Percentiles rank a stretch among this genome's conserved stretches.
phyloP scores from a whole-genome alignment of 2,797 vertebrate species.

The Xerus rutilus region DNA sequence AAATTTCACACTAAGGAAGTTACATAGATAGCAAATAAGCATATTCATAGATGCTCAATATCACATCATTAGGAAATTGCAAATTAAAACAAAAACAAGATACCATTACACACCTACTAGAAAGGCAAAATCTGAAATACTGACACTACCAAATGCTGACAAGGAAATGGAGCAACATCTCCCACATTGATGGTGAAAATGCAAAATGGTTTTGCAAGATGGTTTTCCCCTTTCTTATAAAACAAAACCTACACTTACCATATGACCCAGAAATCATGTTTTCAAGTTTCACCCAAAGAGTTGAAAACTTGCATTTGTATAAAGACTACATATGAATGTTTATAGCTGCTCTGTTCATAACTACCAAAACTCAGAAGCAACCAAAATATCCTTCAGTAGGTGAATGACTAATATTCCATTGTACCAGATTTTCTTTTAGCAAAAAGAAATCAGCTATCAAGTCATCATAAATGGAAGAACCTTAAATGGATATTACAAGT shows the following conservation, averaged over 20 bases:
- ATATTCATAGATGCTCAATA: neutral
- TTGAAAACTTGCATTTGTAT: neutral
- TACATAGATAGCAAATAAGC: neutral
- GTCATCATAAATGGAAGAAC: neutral
- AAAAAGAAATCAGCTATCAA: neutral
- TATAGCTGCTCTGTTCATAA: neutral
- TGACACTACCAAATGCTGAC: too few species aligned
- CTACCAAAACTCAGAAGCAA: neutral
- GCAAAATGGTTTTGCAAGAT: too few species aligned
- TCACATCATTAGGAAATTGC: neutral
- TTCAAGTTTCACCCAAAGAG: neutral
- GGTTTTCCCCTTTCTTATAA: neutral
- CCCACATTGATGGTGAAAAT: too few species aligned
- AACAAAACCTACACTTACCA: neutral
- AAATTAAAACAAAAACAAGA: neutral
- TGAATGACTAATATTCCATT: neutral
- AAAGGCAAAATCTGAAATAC: neutral
- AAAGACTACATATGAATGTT: neutral
- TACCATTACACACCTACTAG: neutral
- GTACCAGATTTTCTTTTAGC: neutral
- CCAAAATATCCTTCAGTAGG: neutral
- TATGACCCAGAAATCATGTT: neutral
- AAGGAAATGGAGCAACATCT: too few species aligned
- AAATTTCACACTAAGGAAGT: neutral
- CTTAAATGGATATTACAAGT: neutral